phyloP scores from a whole-genome alignment of 92 coral and sea anemone species.

The Porites cylindrica region DNA sequence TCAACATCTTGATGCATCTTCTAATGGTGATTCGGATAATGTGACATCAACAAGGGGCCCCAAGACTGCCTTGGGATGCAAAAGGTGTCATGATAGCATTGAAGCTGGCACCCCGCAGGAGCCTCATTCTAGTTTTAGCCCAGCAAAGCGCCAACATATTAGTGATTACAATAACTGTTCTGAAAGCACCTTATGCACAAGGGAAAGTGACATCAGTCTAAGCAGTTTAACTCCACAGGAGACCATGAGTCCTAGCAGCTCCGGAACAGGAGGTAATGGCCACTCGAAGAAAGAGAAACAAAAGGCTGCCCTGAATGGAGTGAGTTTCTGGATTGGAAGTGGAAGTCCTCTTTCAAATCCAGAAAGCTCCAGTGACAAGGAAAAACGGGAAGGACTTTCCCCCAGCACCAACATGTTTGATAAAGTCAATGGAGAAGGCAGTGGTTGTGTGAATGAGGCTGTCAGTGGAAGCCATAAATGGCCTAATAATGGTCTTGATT shows the following conservation, averaged over 20 bases:
- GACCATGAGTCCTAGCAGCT: not conserved
- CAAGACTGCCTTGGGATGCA: constrained; percentile 4
- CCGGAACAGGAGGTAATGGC: not conserved
- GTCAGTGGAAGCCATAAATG: constrained; percentile 24
- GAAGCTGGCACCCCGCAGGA: not conserved
- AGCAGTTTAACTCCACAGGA: not conserved
- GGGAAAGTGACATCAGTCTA: not conserved
- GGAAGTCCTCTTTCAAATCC: not conserved
- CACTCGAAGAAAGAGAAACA: constrained; percentile 20
- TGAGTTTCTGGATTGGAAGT: constrained; percentile 6
- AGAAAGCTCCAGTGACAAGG: constrained; percentile 24
- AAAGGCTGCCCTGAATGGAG: not conserved
- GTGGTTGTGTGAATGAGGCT: constrained; percentile 16
- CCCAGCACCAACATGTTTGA: constrained; percentile 22
- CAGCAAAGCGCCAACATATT: constrained; percentile 19
- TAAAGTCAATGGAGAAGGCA: constrained; percentile 6
- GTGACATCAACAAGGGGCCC: not conserved
- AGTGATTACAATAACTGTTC: not conserved
- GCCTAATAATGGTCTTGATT: constrained; percentile 6
- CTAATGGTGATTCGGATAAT: constrained; percentile 1
- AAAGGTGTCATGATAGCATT: constrained; percentile 14
- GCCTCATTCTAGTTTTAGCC: not conserved
- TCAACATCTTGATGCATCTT: not conserved
- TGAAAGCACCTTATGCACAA: not conserved
- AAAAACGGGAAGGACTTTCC: constrained; percentile 3